A percentile compares a stretch with the other conserved stretches of the same genome.
These are phyloP conservation scores for Drosophila bocqueti DNA, from an alignment of 1,140 invertebrate species.

Conservation along the genomic window DNA sequence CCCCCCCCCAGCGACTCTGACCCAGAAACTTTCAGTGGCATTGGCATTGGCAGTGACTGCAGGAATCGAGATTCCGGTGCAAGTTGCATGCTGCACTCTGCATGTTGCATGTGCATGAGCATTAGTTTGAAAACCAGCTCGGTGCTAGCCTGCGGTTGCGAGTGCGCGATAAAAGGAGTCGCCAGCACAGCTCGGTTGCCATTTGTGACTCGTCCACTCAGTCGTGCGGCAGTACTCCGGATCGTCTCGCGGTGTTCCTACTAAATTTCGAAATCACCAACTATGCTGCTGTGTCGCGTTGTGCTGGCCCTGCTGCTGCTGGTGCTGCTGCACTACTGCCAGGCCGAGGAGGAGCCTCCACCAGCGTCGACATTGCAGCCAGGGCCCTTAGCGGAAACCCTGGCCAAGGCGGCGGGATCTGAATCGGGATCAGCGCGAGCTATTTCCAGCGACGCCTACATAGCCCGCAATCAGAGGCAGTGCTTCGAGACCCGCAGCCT, in stretches of 20 bases:
- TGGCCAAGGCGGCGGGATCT: slow-evolving; percentile 25
- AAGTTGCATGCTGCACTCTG: slow-evolving; percentile 45
- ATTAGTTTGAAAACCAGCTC: slow-evolving; percentile 57
- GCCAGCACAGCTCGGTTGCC: slow-evolving; percentile 57
- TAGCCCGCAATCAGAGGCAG: slow-evolving; percentile 70
- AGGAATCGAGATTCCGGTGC: slow-evolving; percentile 78
- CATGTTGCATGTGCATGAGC: slow-evolving; percentile 54
- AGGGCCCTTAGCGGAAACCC: neutral
- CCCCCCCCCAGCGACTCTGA: slow-evolving; percentile 46
- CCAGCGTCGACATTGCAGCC: neutral
- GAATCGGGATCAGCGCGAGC: slow-evolving; percentile 17
- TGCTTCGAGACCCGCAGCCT: slow-evolving; percentile 76
- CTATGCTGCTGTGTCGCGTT: slow-evolving; percentile 48
- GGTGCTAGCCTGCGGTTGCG: slow-evolving; percentile 44
- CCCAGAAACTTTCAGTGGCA: slow-evolving; percentile 68
- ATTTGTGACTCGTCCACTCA: slow-evolving; percentile 71
- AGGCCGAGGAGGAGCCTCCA: slow-evolving; percentile 25
- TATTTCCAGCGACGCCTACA: slow-evolving; percentile 61
- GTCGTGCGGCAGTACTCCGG: slow-evolving; percentile 54
- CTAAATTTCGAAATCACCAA: neutral
- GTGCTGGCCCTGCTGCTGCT: slow-evolving; percentile 57
- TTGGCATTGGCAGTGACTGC: slow-evolving; percentile 33
- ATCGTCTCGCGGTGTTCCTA: slow-evolving; percentile 11
- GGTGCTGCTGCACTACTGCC: slow-evolving; percentile 50
- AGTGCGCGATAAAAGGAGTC: slow-evolving; percentile 74